Evolutionary conservation across 2,797 vertebrate species (phyloP).

Genomic region (Ataeniobius toweri): DNA sequence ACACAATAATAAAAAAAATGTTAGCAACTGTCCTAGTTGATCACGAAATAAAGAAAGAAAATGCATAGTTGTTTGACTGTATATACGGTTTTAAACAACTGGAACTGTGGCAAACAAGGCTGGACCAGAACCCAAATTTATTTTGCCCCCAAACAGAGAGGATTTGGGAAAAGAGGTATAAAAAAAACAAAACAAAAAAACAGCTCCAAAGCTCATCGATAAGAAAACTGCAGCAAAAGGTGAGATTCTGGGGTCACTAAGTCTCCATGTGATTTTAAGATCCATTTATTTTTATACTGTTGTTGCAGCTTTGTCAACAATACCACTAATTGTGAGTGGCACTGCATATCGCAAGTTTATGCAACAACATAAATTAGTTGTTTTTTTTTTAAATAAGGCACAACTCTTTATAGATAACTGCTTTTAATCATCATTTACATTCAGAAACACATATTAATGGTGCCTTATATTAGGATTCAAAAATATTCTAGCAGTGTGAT

Average conservation of each 20-base stretch:
- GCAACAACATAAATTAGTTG: background rate
- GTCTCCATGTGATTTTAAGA: background rate
- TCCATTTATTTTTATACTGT: background rate
- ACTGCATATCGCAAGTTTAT: background rate
- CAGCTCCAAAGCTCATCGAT: no score
- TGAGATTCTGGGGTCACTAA: no score
- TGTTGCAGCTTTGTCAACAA: background rate
- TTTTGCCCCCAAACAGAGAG: no score
- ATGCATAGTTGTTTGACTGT: no score
- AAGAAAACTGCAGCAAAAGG: no score
- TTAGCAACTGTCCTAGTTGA: no score
- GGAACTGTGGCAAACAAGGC: no score
- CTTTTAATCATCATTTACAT: conserved; percentile 27
- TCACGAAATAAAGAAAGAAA: no score
- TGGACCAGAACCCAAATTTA: no score
- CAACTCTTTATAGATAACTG: conserved; percentile 26
- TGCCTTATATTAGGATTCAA: conserved; percentile 16
- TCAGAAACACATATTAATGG: conserved; percentile 28
- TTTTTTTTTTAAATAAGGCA: conserved; percentile 5
- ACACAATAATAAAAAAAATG: no score
- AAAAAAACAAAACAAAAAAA: background rate
- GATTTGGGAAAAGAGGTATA: background rate
- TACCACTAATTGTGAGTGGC: background rate
- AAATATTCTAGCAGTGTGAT: background rate
- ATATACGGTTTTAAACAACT: no score